These are phyloP conservation scores for Tricholauxania praeusta DNA, from an alignment of 2,888 invertebrate species.

Conservation along the genomic window DNA sequence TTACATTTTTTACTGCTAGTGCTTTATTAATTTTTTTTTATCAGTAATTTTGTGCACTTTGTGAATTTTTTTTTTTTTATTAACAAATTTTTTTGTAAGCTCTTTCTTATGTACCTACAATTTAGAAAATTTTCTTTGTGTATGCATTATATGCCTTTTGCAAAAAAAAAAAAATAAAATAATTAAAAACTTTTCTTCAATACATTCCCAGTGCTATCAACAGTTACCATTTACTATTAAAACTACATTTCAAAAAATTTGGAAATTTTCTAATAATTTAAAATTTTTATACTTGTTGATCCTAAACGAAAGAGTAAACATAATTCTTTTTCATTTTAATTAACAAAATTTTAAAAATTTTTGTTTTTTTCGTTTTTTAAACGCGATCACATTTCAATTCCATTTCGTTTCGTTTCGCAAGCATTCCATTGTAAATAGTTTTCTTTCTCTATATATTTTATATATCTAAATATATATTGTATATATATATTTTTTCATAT, in stretches of 20 bases:
- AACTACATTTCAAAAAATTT: background rate
- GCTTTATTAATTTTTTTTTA: slow-evolving; percentile 38
- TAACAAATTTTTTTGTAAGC: slow-evolving; percentile 43
- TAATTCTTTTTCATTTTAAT: background rate
- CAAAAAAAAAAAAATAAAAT: background rate
- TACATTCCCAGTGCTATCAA: slow-evolving; percentile 13
- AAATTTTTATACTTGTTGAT: background rate
- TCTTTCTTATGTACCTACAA: slow-evolving; percentile 24
- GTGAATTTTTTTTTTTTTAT: slow-evolving; percentile 43
- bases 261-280: slow-evolving; percentile 1
- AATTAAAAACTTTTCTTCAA: background rate
- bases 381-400: slow-evolving; percentile 37
- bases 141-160: too few relatives aligned
- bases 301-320: background rate
- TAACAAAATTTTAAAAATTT: slow-evolving; percentile 12
- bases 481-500: background rate
- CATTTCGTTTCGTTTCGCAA: slow-evolving; percentile 19
- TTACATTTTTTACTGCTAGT: slow-evolving; percentile 41
- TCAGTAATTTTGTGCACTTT: slow-evolving; percentile 34
- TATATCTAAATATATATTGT: background rate
- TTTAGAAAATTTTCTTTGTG: too few relatives aligned
- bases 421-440: slow-evolving; percentile 27
- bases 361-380: slow-evolving; percentile 40
- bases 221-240: background rate
- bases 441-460: slow-evolving; percentile 3